Conservation (phyloP, 2,113 vertebrate species). For the Potamarius usumacintae region DNA sequence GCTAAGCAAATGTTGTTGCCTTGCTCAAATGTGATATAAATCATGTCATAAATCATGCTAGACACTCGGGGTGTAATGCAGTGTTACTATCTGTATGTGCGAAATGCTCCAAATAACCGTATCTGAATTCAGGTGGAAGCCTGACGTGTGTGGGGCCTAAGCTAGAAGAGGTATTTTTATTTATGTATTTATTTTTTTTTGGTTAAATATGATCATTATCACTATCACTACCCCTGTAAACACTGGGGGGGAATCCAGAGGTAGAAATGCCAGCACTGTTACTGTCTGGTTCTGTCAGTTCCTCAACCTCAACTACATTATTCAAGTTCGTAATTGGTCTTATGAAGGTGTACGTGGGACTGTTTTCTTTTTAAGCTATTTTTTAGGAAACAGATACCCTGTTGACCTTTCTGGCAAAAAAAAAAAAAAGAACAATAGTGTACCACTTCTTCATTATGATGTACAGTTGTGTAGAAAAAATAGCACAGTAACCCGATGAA, state of each 20-base stretch:
- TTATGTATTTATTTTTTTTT: background rate
- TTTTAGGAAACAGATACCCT: background rate
- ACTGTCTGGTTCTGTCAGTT: background rate
- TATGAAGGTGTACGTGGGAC: background rate
- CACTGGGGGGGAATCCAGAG: background rate
- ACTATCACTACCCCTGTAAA: too few relatives aligned
- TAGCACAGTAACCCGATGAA: too few relatives aligned
- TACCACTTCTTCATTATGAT: background rate
- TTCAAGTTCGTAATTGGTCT: background rate
- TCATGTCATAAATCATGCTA: conserved; percentile 22
- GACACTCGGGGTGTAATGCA: background rate
- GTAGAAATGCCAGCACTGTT: background rate
- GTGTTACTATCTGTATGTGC: background rate
- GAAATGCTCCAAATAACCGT: background rate
- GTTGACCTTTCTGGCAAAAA: background rate
- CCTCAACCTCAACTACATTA: background rate
- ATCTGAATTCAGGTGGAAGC: background rate
- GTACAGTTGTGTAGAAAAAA: too few relatives aligned
- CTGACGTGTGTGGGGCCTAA: background rate
- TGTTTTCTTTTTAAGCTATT: background rate
- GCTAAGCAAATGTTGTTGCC: conserved; percentile 29
- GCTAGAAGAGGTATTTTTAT: background rate
- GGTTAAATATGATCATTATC: background rate
- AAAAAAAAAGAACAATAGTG: background rate
- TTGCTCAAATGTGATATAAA: conserved; percentile 22